Conservation (phyloP, 2,797 vertebrate genomes). For the Gobio occitaniae region DNA sequence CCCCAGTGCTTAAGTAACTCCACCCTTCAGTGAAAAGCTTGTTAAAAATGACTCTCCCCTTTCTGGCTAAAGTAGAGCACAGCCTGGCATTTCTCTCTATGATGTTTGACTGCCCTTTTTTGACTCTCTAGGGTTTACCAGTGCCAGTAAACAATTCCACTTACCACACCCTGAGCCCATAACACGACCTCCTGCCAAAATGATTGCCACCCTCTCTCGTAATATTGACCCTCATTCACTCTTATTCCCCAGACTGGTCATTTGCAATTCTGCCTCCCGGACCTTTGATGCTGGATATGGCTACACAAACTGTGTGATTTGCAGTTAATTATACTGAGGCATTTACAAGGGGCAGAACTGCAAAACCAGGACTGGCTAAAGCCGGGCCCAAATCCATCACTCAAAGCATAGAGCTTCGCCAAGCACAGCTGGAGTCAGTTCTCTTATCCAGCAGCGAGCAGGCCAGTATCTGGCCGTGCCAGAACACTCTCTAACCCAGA, state of each 20-base stretch:
- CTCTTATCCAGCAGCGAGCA: constrained; percentile 1
- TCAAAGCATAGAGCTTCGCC: constrained; percentile 10
- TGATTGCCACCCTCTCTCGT: background rate
- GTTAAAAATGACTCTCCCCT: background rate
- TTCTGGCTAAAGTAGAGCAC: constrained; percentile 1
- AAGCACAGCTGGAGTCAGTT: constrained; percentile 40
- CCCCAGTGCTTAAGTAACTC: background rate
- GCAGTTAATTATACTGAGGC: constrained; percentile 33
- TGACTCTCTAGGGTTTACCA: background rate
- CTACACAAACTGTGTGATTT: constrained; percentile 40
- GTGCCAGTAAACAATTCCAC: constrained; percentile 33
- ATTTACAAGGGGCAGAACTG: constrained; percentile 42
- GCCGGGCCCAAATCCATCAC: constrained; percentile 28
- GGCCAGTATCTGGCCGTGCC: constrained; percentile 1
- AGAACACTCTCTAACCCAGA: constrained; percentile 28
- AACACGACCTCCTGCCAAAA: constrained; percentile 20
- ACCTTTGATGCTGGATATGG: constrained; percentile 33
- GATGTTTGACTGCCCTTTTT: constrained; percentile 1
- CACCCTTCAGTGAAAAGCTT: background rate
- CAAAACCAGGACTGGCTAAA: constrained; percentile 26
- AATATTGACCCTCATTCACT: constrained; percentile 14
- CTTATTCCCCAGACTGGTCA: constrained; percentile 37
- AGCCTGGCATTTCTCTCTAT: background rate
- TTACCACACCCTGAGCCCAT: constrained; percentile 26
- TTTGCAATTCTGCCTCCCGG: constrained; percentile 27